Evolutionary conservation across 2,888 invertebrate genomes (phyloP), one percentile per base, ranked within the genome.

Genomic region (Pseudococcus jackbeardsleyi): DNA sequence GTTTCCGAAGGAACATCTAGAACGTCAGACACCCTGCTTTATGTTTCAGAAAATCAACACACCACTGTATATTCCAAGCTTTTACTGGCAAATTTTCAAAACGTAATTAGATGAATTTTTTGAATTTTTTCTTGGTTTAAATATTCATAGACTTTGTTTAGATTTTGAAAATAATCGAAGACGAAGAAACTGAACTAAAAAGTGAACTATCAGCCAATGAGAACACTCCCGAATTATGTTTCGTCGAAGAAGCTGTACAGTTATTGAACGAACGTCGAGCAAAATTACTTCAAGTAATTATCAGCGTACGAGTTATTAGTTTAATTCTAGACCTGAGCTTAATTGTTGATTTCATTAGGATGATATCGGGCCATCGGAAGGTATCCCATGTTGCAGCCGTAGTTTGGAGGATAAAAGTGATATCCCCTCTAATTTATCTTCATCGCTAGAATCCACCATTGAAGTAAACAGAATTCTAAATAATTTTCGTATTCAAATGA

Each of bases 141-240:
- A 5, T 72, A 77, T 46, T 48, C 17, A 11, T 11, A 77, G 39
- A 12, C 8, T 79, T 6, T 68, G 26, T 84, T 22, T 79, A 87
- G 94, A 93, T 96, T 72, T 92, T 94, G 90, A 92, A 94, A 85
- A 95, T 98, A 89, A 93, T 97, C 89, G 93, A 94, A 89, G 93
- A 94, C 86, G 98, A 98, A 92, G 93, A 94, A 88, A 91, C 90
- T 5, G 96, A 96, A 91, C 92, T 98, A 86, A 90, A 91, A 64
- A 17, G 90, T 1, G 93, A 93, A 89, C 91, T 94, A 90, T 90
- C 90, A 6, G 94, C 94, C 86, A 95, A 95, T 91, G 94, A 94
- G 90, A 94, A 95, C 90, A 95, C 94, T 90, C 96, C 97, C 0
- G 98, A 98, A 92, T 94, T 95, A 90, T 94, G 96, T 90, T 98